Evolutionary conservation across 2,888 invertebrate species (phyloP).

Genomic region (Melikaiella ostensackeni): DNA sequence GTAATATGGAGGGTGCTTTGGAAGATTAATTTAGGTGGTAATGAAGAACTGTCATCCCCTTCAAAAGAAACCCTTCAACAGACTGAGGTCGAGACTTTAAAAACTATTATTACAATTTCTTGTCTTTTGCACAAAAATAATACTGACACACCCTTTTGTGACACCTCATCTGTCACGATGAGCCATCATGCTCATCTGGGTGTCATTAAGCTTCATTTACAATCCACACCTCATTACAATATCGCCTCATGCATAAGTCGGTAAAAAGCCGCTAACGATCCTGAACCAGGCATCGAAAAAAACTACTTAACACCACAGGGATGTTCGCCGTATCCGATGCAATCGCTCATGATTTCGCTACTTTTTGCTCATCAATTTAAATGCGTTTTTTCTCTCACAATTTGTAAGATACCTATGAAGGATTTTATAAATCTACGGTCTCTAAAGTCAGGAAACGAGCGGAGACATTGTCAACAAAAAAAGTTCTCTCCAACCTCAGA

Average conservation of each 20-base stretch:
- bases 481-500: not conserved
- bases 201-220: constrained; percentile 74
- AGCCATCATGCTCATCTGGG: constrained; percentile 56
- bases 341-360: constrained; percentile 68
- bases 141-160: constrained; percentile 33
- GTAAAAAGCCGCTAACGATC: constrained; percentile 72
- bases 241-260: constrained; percentile 61
- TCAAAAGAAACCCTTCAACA: constrained; percentile 2
- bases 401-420: constrained; percentile 18
- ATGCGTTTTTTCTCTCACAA: constrained; percentile 48
- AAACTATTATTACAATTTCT: constrained; percentile 32
- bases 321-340: constrained; percentile 57
- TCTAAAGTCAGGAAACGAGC: constrained; percentile 35
- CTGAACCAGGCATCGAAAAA: constrained; percentile 64
- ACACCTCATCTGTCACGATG: constrained; percentile 37
- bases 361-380: constrained; percentile 72
- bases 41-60: constrained; percentile 6
- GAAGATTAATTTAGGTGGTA: not conserved
- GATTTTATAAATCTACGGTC: not conserved
- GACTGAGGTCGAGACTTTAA: not conserved
- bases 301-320: constrained; percentile 60
- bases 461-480: not conserved
- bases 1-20: not conserved
- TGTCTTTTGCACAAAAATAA: constrained; percentile 30
- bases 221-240: constrained; percentile 73